Base-by-base conservation (phyloP, 2,888 invertebrate species). In the Micoletzkya japonica region DNA sequence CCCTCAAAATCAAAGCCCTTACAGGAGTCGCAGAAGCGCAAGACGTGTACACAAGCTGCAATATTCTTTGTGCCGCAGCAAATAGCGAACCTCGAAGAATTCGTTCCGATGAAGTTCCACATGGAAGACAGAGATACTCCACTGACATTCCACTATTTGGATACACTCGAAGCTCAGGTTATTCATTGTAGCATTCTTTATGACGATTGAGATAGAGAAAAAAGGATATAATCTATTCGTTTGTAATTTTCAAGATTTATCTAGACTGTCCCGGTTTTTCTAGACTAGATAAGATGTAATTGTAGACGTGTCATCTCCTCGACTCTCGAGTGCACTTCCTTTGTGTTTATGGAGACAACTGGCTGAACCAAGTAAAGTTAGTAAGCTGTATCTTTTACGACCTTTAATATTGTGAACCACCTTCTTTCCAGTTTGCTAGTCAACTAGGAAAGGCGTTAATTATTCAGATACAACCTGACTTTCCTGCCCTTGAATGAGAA, bases 301-400 rank as follows among this genome's bases (percentile, higher is more conserved):
- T n/a, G n/a, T n/a, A n/a, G n/a, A n/a, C n/a, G n/a, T n/a, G n/a
- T 30, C 77, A 75, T 37, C 67, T 82, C 26, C 73, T 86, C 61
- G 85, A 86, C 57, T 72, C 74, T 2, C 63, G 83, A 17, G 74
- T 75, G 10, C 85, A 85, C 72, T 72, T 81, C 52, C 72, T 85
- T 24, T 82, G 81, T 67, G 86, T 85, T 34, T 85, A 85, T 72
- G 86, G 86, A n/a, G 86, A 85, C 64, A 85, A 85, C 72, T 85
- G 86, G 81, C 72, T 85, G 26, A 80, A 81, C 61, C 78, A 79
- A 49, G 85, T 84, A 58, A 77, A 78, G 72, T 80, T 56, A 69
- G 63, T 36, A 39, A 39, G 17, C 17, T 39, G 39, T 24, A n/a
- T 52, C 52, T 6, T 52, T 14, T 52, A 24, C 6, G 4, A 52